Base-by-base conservation (phyloP, 2,797 vertebrate species). In the Parauchenoglanis punctatus region DNA sequence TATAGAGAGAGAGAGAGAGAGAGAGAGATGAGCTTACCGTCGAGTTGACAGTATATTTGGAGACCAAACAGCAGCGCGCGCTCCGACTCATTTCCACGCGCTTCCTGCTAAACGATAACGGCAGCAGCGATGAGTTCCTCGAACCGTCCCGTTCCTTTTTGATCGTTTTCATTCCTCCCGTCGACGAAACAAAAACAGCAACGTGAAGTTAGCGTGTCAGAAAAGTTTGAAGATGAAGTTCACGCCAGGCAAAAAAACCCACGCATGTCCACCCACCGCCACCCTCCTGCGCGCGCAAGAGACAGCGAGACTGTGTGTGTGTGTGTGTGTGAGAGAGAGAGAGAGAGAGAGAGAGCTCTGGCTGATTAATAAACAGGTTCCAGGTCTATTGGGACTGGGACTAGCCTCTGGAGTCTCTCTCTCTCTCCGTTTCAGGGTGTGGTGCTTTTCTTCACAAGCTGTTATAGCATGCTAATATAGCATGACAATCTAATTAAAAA, bases 41-140 rank as follows among this genome's bases (percentile, higher is more conserved):
- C 88, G 92, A 93, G 93, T 94, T 95, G 92, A 94, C 88, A 84
- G 90, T 90, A 93, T 94, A 82, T 90, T 1, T 87, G 75, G 35
- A 25, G 72, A 73, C 46, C 67, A 89, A 91, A 92, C 89, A 87
- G 91, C 89, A 61, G 72, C 70, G 17, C n/a, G 49, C 73, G 75
- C n/a, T 77, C 49, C 46, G 46, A 17, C 0, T 18, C 75, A 8
- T 3, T n/a, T 18, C 44, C n/a, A n/a, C 49, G 49, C 17, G 52
- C 28, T 78, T 78, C 76, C 76, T 56, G n/a, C 4, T 56, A 20
- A 58, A 59, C 54, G 18, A 20, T 23, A 35, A 35, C 77, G 8
- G 17, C 25, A 75, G 28, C 8, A 18, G 5, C 49, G n/a, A 13
- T 31, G 20, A 15, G 35, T 1, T 61, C 23, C 35, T 25, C 11